Conservation (phyloP, 2,797 vertebrate genomes). For the Cirrhinus molitorella region DNA sequence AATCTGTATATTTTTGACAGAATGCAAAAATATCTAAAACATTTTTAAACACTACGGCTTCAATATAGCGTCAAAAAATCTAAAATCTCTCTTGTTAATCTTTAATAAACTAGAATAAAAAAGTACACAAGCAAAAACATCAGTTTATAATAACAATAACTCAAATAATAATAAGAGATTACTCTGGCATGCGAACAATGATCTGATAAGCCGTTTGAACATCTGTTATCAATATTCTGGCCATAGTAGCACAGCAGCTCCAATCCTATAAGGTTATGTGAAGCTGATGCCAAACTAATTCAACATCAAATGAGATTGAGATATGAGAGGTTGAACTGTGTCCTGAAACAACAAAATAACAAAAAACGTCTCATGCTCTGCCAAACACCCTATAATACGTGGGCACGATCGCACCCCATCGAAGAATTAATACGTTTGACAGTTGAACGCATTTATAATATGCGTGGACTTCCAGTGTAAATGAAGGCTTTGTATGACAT, state of each 20-base stretch:
- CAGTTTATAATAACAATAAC: conserved; percentile 19
- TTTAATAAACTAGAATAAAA: neutral
- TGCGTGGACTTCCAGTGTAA: neutral
- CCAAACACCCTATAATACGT: conserved; percentile 25
- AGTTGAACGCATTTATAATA: conserved; percentile 39
- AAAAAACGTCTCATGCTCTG: conserved; percentile 23
- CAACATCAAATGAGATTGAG: conserved; percentile 35
- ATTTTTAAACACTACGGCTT: neutral
- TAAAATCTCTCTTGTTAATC: neutral
- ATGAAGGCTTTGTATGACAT: conserved; percentile 36
- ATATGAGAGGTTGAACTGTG: conserved; percentile 1
- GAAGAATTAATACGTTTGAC: conserved; percentile 21
- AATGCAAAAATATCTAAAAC: too few species aligned
- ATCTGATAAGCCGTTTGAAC: conserved; percentile 39
- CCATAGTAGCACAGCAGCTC: conserved; percentile 13
- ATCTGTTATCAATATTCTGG: conserved; percentile 29
- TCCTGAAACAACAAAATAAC: conserved; percentile 36
- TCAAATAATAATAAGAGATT: conserved; percentile 12
- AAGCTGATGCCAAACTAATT: conserved; percentile 39
- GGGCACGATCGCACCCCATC: neutral
- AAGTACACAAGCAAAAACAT: conserved; percentile 10
- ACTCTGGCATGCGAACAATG: conserved; percentile 28
- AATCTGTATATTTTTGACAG: too few species aligned
- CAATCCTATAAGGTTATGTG: conserved; percentile 33
- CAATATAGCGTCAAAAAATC: neutral